phyloP scores from a whole-genome alignment of 2,888 invertebrate genomes.

The Lomographa bimaculata region DNA sequence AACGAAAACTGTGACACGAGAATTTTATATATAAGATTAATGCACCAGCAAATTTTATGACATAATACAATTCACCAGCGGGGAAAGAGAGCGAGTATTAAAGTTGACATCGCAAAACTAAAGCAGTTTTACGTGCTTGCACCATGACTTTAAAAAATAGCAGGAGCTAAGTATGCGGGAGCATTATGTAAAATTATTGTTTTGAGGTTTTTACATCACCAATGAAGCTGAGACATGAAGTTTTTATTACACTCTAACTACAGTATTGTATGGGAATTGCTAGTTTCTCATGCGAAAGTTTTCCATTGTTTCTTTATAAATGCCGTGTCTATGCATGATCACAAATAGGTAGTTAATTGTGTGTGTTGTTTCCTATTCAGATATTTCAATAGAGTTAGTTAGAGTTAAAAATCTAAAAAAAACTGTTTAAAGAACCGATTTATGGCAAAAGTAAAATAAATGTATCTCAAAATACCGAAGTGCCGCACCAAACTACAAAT shows the following conservation, averaged over 20 bases:
- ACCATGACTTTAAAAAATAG: slow-evolving; percentile 14
- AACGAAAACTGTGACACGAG: too few relatives aligned
- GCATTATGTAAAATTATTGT: slow-evolving; percentile 65
- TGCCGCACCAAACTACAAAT: not conserved
- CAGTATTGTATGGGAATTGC: slow-evolving; percentile 70
- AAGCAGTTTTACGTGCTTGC: too few relatives aligned
- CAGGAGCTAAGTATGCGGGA: slow-evolving; percentile 56
- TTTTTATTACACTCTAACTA: slow-evolving; percentile 61
- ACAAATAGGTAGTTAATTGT: slow-evolving; percentile 36
- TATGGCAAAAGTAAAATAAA: too few relatives aligned
- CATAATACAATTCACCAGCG: too few relatives aligned
- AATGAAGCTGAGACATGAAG: slow-evolving; percentile 51
- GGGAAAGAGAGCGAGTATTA: too few relatives aligned
- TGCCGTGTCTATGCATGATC: slow-evolving; percentile 33
- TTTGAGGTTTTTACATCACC: slow-evolving; percentile 65
- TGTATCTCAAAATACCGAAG: too few relatives aligned
- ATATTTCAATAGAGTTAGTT: slow-evolving; percentile 5
- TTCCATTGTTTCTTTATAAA: slow-evolving; percentile 48
- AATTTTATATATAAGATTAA: too few relatives aligned
- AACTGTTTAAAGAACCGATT: too few relatives aligned
- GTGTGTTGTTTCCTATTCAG: slow-evolving; percentile 29
- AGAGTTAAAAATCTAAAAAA: too few relatives aligned
- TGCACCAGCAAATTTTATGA: too few relatives aligned
- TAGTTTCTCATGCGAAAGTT: slow-evolving; percentile 78
- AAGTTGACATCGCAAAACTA: too few relatives aligned